Conservation (phyloP, 2,888 invertebrate species). For the Darwinula stevensoni region DNA sequence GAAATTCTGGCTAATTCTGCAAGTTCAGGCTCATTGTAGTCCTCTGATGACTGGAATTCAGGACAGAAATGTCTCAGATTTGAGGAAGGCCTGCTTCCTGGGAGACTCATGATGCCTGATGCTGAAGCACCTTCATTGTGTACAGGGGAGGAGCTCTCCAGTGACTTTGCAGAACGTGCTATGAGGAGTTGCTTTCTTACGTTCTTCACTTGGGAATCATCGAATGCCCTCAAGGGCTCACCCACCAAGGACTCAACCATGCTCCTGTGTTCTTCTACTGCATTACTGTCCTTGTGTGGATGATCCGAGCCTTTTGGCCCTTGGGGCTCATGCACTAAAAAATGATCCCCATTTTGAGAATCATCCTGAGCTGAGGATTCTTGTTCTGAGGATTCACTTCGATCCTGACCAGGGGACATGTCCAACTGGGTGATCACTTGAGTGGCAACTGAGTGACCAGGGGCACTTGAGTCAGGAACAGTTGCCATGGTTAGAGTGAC, state of each 20-base stretch:
- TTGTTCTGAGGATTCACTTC: no score
- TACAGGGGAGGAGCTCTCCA: not conserved
- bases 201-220: no score
- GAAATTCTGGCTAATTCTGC: not conserved
- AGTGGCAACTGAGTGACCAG: no score
- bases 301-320: slow-evolving; percentile 11
- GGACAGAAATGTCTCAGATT: not conserved
- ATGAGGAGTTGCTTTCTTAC: no score
- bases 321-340: slow-evolving; percentile 4
- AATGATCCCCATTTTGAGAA: not conserved
- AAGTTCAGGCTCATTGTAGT: not conserved
- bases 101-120: not conserved
- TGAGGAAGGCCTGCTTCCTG: not conserved
- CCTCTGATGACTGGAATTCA: not conserved
- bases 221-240: no score
- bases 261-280: not conserved
- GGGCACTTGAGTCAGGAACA: no score
- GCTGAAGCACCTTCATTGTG: not conserved
- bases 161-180: not conserved
- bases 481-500: no score
- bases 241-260: not conserved
- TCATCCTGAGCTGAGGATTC: no score
- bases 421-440: no score
- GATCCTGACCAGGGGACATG: no score
- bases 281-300: not conserved